phyloP scores from a whole-genome alignment of 2,797 vertebrate genomes.

The Acipenser transmontanus region DNA sequence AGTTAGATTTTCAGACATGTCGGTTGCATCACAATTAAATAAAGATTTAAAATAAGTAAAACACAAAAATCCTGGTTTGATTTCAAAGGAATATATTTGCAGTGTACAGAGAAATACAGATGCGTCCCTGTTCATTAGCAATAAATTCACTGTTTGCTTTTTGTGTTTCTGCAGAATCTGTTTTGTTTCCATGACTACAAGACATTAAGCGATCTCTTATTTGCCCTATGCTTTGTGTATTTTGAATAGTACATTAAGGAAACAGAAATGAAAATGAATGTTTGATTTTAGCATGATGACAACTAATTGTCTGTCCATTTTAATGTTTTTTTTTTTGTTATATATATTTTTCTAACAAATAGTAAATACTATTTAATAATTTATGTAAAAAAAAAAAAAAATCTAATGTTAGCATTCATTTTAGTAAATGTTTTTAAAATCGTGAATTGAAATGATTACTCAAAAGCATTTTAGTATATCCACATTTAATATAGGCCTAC shows the following conservation, averaged over 20 bases:
- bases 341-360: not conserved
- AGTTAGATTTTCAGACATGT: too few species aligned
- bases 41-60: too few species aligned
- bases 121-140: slow-evolving; percentile 25
- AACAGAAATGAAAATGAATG: not conserved
- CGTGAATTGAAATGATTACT: too few species aligned
- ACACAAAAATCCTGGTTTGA: not conserved
- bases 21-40: too few species aligned
- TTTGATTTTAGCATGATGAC: not conserved
- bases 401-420: too few species aligned
- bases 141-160: slow-evolving; percentile 7
- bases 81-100: slow-evolving; percentile 3
- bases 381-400: too few species aligned
- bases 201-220: slow-evolving; percentile 20
- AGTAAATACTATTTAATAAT: too few species aligned
- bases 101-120: slow-evolving; percentile 22
- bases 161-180: slow-evolving; percentile 30
- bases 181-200: slow-evolving; percentile 41
- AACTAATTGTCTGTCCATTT: not conserved
- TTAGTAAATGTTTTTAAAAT: too few species aligned
- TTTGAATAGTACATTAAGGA: slow-evolving; percentile 20
- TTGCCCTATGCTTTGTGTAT: slow-evolving; percentile 25
- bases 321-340: too few species aligned
- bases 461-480: too few species aligned
- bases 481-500: too few species aligned